These are phyloP conservation scores for Craterocephalus amniculus DNA, from an alignment of 2,797 vertebrate genomes.

Conservation along the genomic window DNA sequence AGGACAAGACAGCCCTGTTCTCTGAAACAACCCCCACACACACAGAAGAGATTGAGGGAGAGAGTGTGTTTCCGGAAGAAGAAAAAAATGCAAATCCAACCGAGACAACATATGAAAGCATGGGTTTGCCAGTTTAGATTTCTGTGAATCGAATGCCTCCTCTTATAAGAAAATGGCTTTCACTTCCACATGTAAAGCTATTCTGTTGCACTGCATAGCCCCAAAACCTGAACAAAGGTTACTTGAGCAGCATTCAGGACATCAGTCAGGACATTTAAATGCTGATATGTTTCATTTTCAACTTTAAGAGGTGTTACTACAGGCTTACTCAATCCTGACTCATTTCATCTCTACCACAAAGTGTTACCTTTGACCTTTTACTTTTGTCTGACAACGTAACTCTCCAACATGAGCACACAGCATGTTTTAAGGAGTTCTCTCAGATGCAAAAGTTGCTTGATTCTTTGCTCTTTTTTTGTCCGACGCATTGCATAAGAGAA, in stretches of 20 bases:
- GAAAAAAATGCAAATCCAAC: slow-evolving; percentile 51
- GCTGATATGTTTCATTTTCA: slow-evolving; percentile 56
- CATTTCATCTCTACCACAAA: slow-evolving; percentile 57
- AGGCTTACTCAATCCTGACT: slow-evolving; percentile 55
- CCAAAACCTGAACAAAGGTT: slow-evolving; percentile 36
- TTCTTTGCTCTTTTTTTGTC: background rate
- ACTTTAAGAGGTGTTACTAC: slow-evolving; percentile 60
- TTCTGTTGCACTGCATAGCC: background rate
- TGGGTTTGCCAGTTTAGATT: slow-evolving; percentile 1
- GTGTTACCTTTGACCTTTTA: slow-evolving; percentile 23
- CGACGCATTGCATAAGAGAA: slow-evolving; percentile 25
- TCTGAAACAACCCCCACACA: slow-evolving; percentile 14
- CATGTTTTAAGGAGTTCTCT: background rate
- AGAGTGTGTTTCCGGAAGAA: slow-evolving; percentile 1
- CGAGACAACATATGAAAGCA: slow-evolving; percentile 11
- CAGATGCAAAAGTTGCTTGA: slow-evolving; percentile 4
- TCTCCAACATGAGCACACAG: background rate
- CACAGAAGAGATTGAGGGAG: slow-evolving; percentile 2
- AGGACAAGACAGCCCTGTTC: slow-evolving; percentile 14
- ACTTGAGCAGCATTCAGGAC: slow-evolving; percentile 45
- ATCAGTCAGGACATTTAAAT: slow-evolving; percentile 33
- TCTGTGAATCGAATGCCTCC: background rate
- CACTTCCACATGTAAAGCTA: slow-evolving; percentile 17
- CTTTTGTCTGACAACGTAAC: slow-evolving; percentile 36
- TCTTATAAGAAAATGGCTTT: slow-evolving; percentile 20